Evolutionary conservation across 2,113 vertebrate genomes (phyloP).

Genomic region (Laticauda colubrina): DNA sequence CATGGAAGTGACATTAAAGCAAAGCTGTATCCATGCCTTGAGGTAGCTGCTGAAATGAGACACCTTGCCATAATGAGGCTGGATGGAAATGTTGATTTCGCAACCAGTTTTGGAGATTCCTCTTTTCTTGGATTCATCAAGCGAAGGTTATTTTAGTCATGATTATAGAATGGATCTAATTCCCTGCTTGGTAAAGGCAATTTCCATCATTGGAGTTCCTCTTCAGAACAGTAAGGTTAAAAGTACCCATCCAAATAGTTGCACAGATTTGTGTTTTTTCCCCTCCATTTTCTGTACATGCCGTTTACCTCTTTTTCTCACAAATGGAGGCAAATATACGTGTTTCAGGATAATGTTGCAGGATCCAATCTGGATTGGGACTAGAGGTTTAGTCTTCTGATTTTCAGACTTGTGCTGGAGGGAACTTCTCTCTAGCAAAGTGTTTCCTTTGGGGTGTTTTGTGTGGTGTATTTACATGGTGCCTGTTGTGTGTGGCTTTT

Average conservation of each 20-base stretch:
- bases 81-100: background rate
- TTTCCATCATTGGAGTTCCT: background rate
- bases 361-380: too few species aligned
- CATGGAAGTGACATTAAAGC: slow-evolving; percentile 42
- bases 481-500: too few species aligned
- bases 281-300: too few species aligned
- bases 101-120: background rate
- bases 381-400: too few species aligned
- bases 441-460: too few species aligned
- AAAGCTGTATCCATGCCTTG: slow-evolving; percentile 53
- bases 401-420: too few species aligned
- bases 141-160: background rate
- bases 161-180: background rate
- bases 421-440: too few species aligned
- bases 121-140: background rate
- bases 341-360: too few species aligned
- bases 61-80: background rate
- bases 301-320: background rate
- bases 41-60: slow-evolving; percentile 36
- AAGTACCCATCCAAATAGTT: background rate
- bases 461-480: too few species aligned
- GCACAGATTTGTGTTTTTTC: too few species aligned
- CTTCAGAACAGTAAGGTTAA: background rate
- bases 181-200: background rate
- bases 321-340: too few species aligned